A percentile compares a stretch with the other conserved stretches of the same genome.
phyloP scores from a whole-genome alignment of 1,140 invertebrate genomes.

The Bicyclus anynana region DNA sequence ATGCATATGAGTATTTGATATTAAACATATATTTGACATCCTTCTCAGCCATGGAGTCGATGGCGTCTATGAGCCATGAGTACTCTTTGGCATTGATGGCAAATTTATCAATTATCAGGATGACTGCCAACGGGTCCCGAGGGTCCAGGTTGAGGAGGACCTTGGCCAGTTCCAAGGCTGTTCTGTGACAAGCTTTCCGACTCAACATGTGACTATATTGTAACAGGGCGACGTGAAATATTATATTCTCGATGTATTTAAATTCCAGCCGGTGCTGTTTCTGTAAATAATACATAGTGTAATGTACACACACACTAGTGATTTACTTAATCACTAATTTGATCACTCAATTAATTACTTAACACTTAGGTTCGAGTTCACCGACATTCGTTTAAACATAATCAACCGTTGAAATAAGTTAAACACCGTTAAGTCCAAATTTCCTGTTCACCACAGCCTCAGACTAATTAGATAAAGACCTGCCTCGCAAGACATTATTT shows the following conservation, averaged over 20 bases:
- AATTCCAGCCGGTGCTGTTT: slow-evolving; percentile 83
- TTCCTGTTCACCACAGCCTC: too few species aligned
- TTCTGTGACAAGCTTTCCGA: slow-evolving; percentile 88
- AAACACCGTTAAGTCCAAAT: too few species aligned
- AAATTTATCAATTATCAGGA: slow-evolving; percentile 92
- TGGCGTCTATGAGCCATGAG: slow-evolving; percentile 88
- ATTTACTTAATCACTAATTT: too few species aligned
- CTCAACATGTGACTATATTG: slow-evolving; percentile 91
- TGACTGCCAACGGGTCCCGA: slow-evolving; percentile 88
- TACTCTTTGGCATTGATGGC: slow-evolving; percentile 90
- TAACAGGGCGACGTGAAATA: slow-evolving; percentile 90
- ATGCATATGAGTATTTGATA: slow-evolving; percentile 89
- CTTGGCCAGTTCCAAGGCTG: slow-evolving; percentile 89
- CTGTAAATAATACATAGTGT: slow-evolving; percentile 25
- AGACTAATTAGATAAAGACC: too few species aligned
- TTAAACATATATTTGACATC: slow-evolving; percentile 92
- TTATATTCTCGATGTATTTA: slow-evolving; percentile 89
- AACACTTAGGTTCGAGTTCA: too few species aligned
- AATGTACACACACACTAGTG: too few species aligned
- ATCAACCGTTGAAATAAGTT: too few species aligned
- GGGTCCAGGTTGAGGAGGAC: slow-evolving; percentile 88
- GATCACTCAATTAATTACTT: too few species aligned
- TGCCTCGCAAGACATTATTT: too few species aligned
- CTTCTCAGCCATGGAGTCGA: slow-evolving; percentile 81
- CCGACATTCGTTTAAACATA: too few species aligned